These are phyloP conservation scores for Urophycis tenuis DNA, from an alignment of 2,797 vertebrate species.

Conservation along the genomic window DNA sequence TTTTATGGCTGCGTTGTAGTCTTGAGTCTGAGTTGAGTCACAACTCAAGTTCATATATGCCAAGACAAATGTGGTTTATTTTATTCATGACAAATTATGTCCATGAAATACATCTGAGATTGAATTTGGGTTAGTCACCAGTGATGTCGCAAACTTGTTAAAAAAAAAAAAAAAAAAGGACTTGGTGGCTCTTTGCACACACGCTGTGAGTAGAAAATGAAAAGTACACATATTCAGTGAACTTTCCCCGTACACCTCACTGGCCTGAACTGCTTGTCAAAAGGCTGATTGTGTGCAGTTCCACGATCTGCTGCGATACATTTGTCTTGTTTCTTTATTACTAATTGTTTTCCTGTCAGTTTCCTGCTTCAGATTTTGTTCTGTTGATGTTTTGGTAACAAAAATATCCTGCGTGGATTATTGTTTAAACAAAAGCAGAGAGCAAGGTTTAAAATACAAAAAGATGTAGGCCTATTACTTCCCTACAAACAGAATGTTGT, in stretches of 20 bases:
- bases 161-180: neutral
- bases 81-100: neutral
- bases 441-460: neutral
- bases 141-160: neutral
- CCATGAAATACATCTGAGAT: neutral
- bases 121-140: neutral
- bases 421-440: neutral
- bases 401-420: neutral
- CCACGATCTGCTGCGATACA: neutral
- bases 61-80: neutral
- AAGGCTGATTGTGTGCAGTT: neutral
- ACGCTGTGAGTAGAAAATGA: neutral
- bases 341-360: neutral
- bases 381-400: neutral
- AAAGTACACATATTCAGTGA: neutral
- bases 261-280: no score
- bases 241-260: neutral
- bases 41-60: neutral
- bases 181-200: neutral
- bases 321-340: neutral
- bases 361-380: neutral
- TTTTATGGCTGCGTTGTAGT: neutral
- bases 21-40: neutral
- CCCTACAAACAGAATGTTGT: neutral
- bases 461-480: slow-evolving; percentile 16